phyloP scores from a whole-genome alignment of 2,888 invertebrate genomes.

The Amiota mariae region DNA sequence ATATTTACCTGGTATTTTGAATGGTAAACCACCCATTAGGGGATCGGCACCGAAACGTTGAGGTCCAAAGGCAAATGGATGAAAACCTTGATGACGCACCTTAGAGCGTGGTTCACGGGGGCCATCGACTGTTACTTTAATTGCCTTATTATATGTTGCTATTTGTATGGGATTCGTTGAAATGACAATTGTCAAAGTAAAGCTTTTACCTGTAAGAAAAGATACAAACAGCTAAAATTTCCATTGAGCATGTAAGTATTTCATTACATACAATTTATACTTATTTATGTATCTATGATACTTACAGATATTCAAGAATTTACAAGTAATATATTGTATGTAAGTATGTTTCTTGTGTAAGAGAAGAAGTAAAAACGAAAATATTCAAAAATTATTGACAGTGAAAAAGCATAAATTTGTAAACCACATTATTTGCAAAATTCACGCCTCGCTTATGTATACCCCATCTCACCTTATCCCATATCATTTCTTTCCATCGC shows the following conservation, averaged over 20 bases:
- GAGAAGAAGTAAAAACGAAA: neutral
- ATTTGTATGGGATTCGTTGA: slow-evolving; percentile 95
- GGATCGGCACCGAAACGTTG: slow-evolving; percentile 88
- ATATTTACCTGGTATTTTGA: slow-evolving; percentile 86
- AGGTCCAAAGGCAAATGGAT: slow-evolving; percentile 91
- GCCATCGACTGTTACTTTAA: slow-evolving; percentile 99
- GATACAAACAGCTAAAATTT: too few relatives aligned
- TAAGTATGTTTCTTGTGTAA: too few relatives aligned
- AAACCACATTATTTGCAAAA: slow-evolving; percentile 37
- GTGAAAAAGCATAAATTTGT: slow-evolving; percentile 36
- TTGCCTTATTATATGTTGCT: slow-evolving; percentile 97
- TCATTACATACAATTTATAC: too few relatives aligned
- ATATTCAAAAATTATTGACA: slow-evolving; percentile 24
- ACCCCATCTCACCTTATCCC: neutral
- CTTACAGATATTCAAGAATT: too few relatives aligned
- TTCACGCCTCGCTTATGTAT: slow-evolving; percentile 12
- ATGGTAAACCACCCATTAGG: slow-evolving; percentile 83
- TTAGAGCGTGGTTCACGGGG: slow-evolving; percentile 97
- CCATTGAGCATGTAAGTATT: too few relatives aligned
- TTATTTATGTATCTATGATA: too few relatives aligned
- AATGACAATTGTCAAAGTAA: slow-evolving; percentile 95
- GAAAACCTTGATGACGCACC: slow-evolving; percentile 90
- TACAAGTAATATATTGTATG: too few relatives aligned
- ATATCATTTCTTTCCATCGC: neutral
- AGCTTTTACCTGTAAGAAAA: slow-evolving; percentile 90